A percentile compares a stretch with the other conserved stretches of the same genome.
Conservation (phyloP, 2,797 vertebrate species). For the Hoplostethus mediterraneus region DNA sequence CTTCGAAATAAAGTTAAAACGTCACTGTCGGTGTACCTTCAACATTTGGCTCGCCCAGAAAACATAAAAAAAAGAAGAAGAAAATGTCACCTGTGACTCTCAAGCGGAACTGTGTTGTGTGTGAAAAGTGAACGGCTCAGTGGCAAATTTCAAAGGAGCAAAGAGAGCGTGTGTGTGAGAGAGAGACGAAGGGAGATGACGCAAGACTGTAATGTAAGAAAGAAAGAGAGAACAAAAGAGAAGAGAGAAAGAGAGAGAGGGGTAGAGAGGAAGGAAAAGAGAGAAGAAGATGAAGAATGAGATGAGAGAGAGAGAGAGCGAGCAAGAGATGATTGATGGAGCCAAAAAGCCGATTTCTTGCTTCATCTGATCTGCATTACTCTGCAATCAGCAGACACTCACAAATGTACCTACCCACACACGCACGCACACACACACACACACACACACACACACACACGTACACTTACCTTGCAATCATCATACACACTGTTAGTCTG, state of each 20-base stretch:
- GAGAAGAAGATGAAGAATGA: too few species aligned
- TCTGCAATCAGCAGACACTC: constrained; percentile 73
- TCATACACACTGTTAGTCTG: constrained; percentile 64
- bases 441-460: constrained; percentile 26
- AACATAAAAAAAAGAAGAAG: constrained; percentile 50
- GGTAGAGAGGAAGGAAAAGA: constrained; percentile 26
- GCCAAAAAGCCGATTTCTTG: constrained; percentile 82
- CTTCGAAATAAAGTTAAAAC: constrained; percentile 27
- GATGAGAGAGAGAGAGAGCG: constrained; percentile 32
- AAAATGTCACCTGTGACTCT: constrained; percentile 64
- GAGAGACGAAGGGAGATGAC: constrained; percentile 60
- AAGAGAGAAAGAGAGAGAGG: constrained; percentile 48
- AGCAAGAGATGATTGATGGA: constrained; percentile 77
- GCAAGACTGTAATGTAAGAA: constrained; percentile 32
- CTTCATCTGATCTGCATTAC: constrained; percentile 84
- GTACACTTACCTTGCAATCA: constrained; percentile 65
- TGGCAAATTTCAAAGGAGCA: constrained; percentile 55
- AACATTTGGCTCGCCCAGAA: constrained; percentile 38
- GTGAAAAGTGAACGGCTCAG: constrained; percentile 53
- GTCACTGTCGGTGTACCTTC: constrained; percentile 4
- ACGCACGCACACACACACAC: constrained; percentile 26
- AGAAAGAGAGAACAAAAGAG: constrained; percentile 33
- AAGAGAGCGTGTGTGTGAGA: constrained; percentile 40
- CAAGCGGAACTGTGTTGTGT: constrained; percentile 46
- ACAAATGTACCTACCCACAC: constrained; percentile 10